phyloP scores from a whole-genome alignment of 2,797 vertebrate species.

The Sebastolobus alascanus region DNA sequence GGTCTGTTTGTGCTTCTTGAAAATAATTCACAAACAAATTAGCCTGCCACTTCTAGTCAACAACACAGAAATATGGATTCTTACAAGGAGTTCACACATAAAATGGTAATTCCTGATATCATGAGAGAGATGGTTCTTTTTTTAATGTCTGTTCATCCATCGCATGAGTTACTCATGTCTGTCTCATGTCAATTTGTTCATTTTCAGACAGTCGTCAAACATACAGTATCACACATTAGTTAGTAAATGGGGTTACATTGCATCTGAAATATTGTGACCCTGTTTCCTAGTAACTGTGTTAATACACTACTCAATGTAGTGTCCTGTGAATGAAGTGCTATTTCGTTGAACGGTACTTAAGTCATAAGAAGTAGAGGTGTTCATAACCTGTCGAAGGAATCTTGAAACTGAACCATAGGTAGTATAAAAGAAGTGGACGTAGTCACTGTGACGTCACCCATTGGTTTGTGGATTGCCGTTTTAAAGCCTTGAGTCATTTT shows the following conservation, averaged over 20 bases:
- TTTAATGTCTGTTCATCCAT: background rate
- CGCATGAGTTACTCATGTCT: background rate
- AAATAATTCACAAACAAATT: slow-evolving; percentile 38
- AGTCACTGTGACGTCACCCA: no score
- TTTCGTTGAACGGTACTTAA: no score
- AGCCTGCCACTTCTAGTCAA: slow-evolving; percentile 24
- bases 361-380: no score
- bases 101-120: slow-evolving; percentile 1
- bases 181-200: background rate
- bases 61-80: slow-evolving; percentile 7
- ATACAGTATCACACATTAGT: background rate
- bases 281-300: background rate
- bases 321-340: no score
- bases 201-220: background rate
- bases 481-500: no score
- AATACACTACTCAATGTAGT: no score
- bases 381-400: no score
- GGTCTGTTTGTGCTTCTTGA: slow-evolving; percentile 19
- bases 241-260: no score
- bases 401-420: no score
- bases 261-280: no score
- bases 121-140: background rate
- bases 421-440: no score
- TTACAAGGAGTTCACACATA: background rate
- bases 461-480: no score